Evolutionary conservation across 2,888 invertebrate genomes (phyloP).

Genomic region (Phengaris alcon): DNA sequence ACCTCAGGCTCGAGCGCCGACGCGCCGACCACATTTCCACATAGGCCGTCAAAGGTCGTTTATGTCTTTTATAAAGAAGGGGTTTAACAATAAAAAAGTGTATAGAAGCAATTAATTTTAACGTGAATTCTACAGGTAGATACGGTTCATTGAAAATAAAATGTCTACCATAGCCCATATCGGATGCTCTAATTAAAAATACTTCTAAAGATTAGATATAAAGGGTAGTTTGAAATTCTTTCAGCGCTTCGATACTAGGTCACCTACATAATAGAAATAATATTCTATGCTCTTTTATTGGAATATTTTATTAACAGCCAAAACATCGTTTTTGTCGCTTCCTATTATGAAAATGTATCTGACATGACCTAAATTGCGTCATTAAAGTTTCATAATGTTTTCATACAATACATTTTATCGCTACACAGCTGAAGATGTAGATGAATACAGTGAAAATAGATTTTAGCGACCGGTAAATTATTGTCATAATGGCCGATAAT

Average conservation of each 20-base stretch:
- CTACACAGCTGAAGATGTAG: not conserved
- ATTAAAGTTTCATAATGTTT: not conserved
- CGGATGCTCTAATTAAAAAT: not conserved
- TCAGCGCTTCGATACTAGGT: slow-evolving; percentile 3
- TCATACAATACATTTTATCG: not conserved
- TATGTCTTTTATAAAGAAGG: too few species aligned
- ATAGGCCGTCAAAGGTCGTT: too few species aligned
- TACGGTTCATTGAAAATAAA: not conserved
- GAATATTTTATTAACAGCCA: slow-evolving; percentile 9
- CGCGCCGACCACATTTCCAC: too few species aligned
- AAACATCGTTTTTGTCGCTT: not conserved
- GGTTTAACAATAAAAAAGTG: too few species aligned
- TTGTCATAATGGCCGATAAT: too few species aligned
- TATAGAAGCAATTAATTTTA: too few species aligned
- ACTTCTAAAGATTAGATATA: slow-evolving; percentile 19
- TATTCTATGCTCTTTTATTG: not conserved
- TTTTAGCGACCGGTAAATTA: too few species aligned
- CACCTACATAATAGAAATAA: slow-evolving; percentile 15
- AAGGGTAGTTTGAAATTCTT: slow-evolving; percentile 20
- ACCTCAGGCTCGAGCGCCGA: too few species aligned
- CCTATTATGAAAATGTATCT: slow-evolving; percentile 8
- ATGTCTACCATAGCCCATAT: not conserved
- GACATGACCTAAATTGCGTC: not conserved
- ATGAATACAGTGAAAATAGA: too few species aligned
- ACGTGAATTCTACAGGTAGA: too few species aligned